Conservation (phyloP, 2,888 invertebrate species). For the Apantesis nais region DNA sequence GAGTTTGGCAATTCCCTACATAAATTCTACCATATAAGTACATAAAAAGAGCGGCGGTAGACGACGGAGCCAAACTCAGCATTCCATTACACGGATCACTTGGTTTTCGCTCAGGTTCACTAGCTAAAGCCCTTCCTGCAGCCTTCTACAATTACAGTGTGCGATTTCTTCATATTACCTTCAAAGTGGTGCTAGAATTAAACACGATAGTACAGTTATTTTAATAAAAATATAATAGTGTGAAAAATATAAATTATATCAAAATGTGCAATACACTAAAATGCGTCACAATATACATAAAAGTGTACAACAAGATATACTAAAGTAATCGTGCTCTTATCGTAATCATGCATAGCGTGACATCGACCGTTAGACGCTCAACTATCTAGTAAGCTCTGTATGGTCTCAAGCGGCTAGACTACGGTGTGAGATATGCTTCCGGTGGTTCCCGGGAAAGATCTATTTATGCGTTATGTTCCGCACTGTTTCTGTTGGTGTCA, state of each 20-base stretch:
- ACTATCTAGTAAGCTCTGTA: constrained; percentile 72
- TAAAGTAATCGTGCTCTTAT: constrained; percentile 79
- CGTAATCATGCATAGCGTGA: constrained; percentile 84
- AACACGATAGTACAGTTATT: constrained; percentile 34
- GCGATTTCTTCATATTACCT: constrained; percentile 56
- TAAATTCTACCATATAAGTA: constrained; percentile 46
- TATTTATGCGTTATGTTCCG: constrained; percentile 85
- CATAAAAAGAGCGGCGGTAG: constrained; percentile 56
- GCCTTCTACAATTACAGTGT: constrained; percentile 64
- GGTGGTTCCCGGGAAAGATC: constrained; percentile 84
- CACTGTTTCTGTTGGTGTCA: constrained; percentile 75
- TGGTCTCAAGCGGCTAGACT: constrained; percentile 80
- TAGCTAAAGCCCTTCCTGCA: constrained; percentile 69
- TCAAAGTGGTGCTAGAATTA: constrained; percentile 35
- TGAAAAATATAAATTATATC: constrained; percentile 50
- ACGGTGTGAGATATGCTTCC: constrained; percentile 79
- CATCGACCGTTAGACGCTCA: constrained; percentile 75
- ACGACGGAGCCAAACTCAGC: constrained; percentile 65
- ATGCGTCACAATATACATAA: constrained; percentile 69
- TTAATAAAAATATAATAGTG: constrained; percentile 32
- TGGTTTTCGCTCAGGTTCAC: constrained; percentile 70
- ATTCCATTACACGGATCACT: constrained; percentile 81
- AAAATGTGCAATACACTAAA: constrained; percentile 76
- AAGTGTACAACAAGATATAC: constrained; percentile 59
- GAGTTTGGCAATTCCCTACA: constrained; percentile 32